Evolutionary conservation across 1,140 invertebrate genomes (phyloP).

Genomic region (Trichomalopsis sarcophagae): DNA sequence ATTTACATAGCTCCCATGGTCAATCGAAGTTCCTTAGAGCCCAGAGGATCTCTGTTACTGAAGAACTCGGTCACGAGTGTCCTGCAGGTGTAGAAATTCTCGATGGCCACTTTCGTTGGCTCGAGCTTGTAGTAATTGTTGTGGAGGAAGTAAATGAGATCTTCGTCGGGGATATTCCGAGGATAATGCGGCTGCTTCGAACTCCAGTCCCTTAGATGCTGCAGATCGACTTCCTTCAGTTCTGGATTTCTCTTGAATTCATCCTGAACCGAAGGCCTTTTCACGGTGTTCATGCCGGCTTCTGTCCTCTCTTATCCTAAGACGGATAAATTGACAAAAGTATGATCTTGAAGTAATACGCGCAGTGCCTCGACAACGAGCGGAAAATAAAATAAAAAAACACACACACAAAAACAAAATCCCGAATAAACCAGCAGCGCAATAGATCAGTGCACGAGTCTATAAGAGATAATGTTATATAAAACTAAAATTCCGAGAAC

Average conservation of each 20-base stretch:
- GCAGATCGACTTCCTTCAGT: constrained; percentile 75
- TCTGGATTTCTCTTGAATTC: constrained; percentile 76
- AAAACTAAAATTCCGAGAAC: no score
- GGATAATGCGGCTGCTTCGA: constrained; percentile 79
- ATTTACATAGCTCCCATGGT: constrained; percentile 73
- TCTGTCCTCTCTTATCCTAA: no score
- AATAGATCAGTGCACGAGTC: no score
- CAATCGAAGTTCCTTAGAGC: constrained; percentile 64
- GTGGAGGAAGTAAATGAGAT: constrained; percentile 77
- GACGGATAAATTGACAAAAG: no score
- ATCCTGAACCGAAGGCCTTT: constrained; percentile 66
- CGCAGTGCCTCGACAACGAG: no score
- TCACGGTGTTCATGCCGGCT: neutral
- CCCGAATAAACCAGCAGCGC: no score
- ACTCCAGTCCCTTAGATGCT: constrained; percentile 77
- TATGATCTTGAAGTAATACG: no score
- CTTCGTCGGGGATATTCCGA: constrained; percentile 70
- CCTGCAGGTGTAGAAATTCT: constrained; percentile 78
- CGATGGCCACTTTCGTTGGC: constrained; percentile 77
- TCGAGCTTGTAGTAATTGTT: constrained; percentile 78
- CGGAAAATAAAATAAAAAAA: no score
- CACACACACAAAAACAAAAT: no score
- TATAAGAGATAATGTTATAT: no score
- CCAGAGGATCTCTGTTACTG: constrained; percentile 73
- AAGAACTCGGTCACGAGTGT: constrained; percentile 78